Evolutionary conservation across 2,797 vertebrate species (phyloP).

Genomic region (Calcarius lapponicus): DNA sequence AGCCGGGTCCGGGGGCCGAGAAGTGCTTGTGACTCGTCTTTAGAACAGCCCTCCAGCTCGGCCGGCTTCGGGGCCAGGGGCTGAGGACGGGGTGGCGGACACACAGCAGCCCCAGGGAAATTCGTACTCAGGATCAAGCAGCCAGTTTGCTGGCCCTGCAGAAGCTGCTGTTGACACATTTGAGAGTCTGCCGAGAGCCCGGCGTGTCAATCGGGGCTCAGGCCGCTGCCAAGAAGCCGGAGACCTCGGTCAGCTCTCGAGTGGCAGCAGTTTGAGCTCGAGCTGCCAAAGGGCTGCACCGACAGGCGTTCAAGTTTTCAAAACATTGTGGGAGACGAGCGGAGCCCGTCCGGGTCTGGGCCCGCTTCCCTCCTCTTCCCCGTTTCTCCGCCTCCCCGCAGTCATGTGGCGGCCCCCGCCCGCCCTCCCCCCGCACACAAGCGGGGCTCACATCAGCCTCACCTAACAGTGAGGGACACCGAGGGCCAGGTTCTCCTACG

Average conservation of each 20-base stretch:
- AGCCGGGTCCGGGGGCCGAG: not conserved
- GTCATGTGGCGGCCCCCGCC: slow-evolving; percentile 23
- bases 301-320: slow-evolving; percentile 15
- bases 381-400: slow-evolving; percentile 33
- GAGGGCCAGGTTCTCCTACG: slow-evolving; percentile 9
- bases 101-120: not conserved
- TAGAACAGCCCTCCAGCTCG: not conserved
- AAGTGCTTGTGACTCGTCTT: not conserved
- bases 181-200: not conserved
- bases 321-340: not conserved
- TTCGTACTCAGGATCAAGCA: not conserved
- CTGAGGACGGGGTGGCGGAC: rapidly evolving
- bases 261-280: not conserved
- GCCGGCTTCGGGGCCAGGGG: not conserved
- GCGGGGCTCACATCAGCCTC: slow-evolving; percentile 33
- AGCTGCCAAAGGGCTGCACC: not conserved
- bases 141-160: too few species aligned
- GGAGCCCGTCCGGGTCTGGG: not conserved
- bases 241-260: not conserved
- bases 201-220: not conserved
- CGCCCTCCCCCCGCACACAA: not conserved
- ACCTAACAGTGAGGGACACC: slow-evolving; percentile 50
- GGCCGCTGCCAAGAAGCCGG: slow-evolving; percentile 13
- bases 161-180: not conserved
- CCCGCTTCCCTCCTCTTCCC: not conserved